These are phyloP conservation scores for Acrobasis consociella DNA, from an alignment of 2,888 invertebrate species.

Conservation along the genomic window DNA sequence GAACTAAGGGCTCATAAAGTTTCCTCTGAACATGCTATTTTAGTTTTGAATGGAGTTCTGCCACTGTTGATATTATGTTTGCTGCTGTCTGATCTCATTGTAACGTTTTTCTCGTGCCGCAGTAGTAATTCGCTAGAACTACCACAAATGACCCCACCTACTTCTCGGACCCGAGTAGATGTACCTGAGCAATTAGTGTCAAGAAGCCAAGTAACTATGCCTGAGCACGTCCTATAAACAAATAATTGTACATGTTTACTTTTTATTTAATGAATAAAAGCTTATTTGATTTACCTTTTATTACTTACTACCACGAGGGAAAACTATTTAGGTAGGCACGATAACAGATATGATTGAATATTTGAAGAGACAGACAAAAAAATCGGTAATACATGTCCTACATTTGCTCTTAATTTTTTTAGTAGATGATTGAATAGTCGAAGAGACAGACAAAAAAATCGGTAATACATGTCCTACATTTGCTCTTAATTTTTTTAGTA, in stretches of 20 bases:
- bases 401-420: too few relatives aligned
- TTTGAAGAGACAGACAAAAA: too few relatives aligned
- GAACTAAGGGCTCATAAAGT: constrained; percentile 36
- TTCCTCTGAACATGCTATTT: constrained; percentile 37
- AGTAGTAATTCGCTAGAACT: constrained; percentile 34
- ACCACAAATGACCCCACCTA: constrained; percentile 25
- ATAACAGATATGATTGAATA: too few relatives aligned
- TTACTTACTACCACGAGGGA: too few relatives aligned
- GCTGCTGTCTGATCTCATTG: constrained; percentile 55
- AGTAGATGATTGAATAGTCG: too few relatives aligned
- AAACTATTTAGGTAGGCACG: too few relatives aligned
- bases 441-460: too few relatives aligned
- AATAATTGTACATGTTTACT: not conserved
- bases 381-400: too few relatives aligned
- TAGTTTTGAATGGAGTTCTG: constrained; percentile 57
- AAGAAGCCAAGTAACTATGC: constrained; percentile 22
- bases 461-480: too few relatives aligned
- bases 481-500: too few relatives aligned
- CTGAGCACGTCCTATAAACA: not conserved
- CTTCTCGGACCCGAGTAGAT: constrained; percentile 23
- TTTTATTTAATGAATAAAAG: constrained; percentile 1
- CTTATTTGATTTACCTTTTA: too few relatives aligned
- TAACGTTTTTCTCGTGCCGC: constrained; percentile 51
- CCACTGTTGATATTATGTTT: constrained; percentile 58
- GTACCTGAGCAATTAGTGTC: constrained; percentile 7